phyloP scores from a whole-genome alignment of 1,140 invertebrate species.

The Sesamia nonagrioides region DNA sequence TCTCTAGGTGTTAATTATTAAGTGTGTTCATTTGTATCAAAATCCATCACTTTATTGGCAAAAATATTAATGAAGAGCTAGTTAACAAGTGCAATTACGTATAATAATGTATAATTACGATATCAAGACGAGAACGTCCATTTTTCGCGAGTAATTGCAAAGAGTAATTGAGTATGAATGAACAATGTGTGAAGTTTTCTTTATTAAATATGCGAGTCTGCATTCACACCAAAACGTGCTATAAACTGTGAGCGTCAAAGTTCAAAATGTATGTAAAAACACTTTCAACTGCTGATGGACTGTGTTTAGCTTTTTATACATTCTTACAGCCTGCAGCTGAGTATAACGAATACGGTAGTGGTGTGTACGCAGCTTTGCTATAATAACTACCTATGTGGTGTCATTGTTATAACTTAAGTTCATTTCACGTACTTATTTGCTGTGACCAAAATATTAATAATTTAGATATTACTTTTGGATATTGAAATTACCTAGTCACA shows the following conservation, averaged over 20 bases:
- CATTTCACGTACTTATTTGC: slow-evolving; percentile 30
- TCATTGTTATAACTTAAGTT: slow-evolving; percentile 14
- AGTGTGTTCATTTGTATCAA: slow-evolving; percentile 29
- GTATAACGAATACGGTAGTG: too few relatives aligned
- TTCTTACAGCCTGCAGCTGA: too few relatives aligned
- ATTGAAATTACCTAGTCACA: not conserved
- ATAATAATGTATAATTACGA: slow-evolving; percentile 73
- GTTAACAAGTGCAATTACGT: slow-evolving; percentile 83
- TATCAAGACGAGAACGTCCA: slow-evolving; percentile 76
- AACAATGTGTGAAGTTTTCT: slow-evolving; percentile 14
- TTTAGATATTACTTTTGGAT: not conserved
- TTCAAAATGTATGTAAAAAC: too few relatives aligned
- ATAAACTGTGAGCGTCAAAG: too few relatives aligned
- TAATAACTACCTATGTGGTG: not conserved
- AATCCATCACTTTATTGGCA: slow-evolving; percentile 53
- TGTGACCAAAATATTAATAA: not conserved
- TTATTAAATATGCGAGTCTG: not conserved
- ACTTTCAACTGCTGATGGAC: too few relatives aligned
- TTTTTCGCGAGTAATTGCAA: slow-evolving; percentile 68
- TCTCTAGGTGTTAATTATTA: slow-evolving; percentile 4
- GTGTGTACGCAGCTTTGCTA: not conserved
- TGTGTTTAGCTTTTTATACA: too few relatives aligned
- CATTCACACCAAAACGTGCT: too few relatives aligned
- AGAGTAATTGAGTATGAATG: slow-evolving; percentile 46
- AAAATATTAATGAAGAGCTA: slow-evolving; percentile 72